Evolutionary conservation across 1,140 invertebrate genomes (phyloP), one percentile per base, ranked within the genome.

Genomic region (Anadara kagoshimensis): DNA sequence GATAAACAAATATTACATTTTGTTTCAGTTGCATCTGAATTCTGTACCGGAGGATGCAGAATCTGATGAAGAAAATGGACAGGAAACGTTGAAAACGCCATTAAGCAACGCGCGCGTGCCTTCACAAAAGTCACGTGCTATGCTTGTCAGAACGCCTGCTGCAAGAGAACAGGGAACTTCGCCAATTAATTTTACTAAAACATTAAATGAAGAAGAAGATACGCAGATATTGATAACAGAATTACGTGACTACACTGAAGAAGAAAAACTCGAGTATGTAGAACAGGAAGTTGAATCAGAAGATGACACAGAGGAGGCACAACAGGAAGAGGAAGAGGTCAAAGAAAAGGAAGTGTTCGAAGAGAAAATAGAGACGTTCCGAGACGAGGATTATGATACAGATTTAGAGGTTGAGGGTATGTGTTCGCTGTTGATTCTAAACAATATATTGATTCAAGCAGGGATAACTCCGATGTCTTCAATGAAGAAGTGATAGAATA

Each of bases 181-280:
- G 22, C 73, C 66, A 18, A 41, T 66, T 43, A 22, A 70, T 58
- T 53, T 62, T 20, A 12, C 57, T 1, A 49, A 70, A 22, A 62
- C 36, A 22, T n/a, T 20, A 0, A 56, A 67, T 12, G 49, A 67
- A 14, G n/a, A 65, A 36, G 62, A 73, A 47, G 47, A 67, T 36
- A 97, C 94, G n/a, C 73, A 74, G 11, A 69, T 81, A 26, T 73
- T 78, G n/a, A 78, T 81, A 20, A 79, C 76, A 14, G 76, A 81
- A 51, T 36, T 78, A 14, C 73, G 74, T 22, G 72, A 76, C 7
- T n/a, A 43, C 22, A 67, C 47, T 0, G 62, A 75, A n/a, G 22
- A 63, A 58, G 51, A 44, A 43, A 51, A 77, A 22, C 20, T 62
- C 0, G 64, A 65, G 20, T 45, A 65, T 22, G 47, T 53, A 3